phyloP scores from a whole-genome alignment of 2,113 vertebrate species.

The Nesoenas mayeri region DNA sequence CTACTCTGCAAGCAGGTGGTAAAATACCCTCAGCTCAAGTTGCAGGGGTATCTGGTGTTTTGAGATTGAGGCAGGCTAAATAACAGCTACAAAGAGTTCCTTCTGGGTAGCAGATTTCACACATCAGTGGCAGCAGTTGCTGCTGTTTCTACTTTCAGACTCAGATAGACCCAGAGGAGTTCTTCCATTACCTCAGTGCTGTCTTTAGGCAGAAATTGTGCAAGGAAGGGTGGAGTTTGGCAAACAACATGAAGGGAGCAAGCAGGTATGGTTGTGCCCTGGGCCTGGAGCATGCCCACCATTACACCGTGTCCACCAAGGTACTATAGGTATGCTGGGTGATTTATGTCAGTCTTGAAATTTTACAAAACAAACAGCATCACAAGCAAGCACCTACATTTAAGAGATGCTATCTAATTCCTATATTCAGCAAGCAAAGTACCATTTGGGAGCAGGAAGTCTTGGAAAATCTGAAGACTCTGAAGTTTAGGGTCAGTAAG shows the following conservation, averaged over 20 bases:
- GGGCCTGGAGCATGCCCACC: not conserved
- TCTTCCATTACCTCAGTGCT: not conserved
- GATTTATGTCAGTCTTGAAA: not conserved
- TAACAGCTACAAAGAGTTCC: not conserved
- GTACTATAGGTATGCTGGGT: not conserved
- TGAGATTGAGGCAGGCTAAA: not conserved
- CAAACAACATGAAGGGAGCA: not conserved
- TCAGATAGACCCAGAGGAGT: not conserved
- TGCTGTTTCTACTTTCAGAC: conserved; percentile 7
- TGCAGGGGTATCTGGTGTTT: not conserved
- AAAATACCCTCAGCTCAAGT: not conserved
- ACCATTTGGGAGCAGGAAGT: not conserved
- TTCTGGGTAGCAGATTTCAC: conserved; percentile 7
- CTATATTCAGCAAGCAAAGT: not conserved
- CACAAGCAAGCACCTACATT: not conserved
- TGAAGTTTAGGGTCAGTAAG: not conserved
- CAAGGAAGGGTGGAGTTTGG: not conserved
- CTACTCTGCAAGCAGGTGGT: conserved; percentile 1
- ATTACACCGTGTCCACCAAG: accelerated
- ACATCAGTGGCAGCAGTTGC: not conserved
- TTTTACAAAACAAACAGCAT: not conserved
- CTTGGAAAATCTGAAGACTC: not conserved
- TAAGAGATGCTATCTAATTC: not conserved
- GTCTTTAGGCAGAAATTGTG: not conserved
- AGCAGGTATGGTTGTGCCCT: not conserved